Evolutionary conservation across 2,888 invertebrate species (phyloP).

Genomic region (Tryphoninae sp.): DNA sequence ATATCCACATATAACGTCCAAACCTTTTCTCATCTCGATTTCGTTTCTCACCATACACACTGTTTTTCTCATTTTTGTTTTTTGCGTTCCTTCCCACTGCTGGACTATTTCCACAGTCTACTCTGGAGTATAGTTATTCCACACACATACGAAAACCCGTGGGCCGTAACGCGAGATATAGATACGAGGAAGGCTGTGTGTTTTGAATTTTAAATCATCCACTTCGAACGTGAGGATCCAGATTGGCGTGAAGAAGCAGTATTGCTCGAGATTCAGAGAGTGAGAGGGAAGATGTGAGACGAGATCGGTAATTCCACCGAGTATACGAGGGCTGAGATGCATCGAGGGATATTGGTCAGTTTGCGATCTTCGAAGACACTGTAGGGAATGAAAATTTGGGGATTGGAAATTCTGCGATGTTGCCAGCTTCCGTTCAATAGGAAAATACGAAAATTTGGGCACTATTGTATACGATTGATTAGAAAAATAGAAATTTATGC

Average conservation of each 20-base stretch:
- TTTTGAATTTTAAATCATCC: conserved; percentile 57
- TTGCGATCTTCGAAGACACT: conserved; percentile 16
- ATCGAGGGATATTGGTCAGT: conserved; percentile 17
- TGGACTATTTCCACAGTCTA: background rate
- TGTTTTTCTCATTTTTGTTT: conserved; percentile 34
- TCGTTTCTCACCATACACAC: background rate
- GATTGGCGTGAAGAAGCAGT: conserved; percentile 36
- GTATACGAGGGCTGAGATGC: background rate
- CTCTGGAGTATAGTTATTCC: background rate
- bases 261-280: background rate
- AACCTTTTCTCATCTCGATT: conserved; percentile 46
- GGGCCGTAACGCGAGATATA: background rate
- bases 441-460: background rate
- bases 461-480: background rate
- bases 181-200: conserved; percentile 27
- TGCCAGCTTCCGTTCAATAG: background rate
- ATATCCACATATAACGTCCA: background rate
- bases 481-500: background rate
- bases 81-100: background rate
- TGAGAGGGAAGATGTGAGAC: too few relatives aligned
- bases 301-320: background rate
- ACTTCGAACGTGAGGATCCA: conserved; percentile 25
- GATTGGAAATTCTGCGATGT: background rate
- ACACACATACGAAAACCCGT: background rate
- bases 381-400: conserved; percentile 9